Evolutionary conservation across 2,888 invertebrate genomes (phyloP).

Genomic region (Petrolisthes cinctipes): DNA sequence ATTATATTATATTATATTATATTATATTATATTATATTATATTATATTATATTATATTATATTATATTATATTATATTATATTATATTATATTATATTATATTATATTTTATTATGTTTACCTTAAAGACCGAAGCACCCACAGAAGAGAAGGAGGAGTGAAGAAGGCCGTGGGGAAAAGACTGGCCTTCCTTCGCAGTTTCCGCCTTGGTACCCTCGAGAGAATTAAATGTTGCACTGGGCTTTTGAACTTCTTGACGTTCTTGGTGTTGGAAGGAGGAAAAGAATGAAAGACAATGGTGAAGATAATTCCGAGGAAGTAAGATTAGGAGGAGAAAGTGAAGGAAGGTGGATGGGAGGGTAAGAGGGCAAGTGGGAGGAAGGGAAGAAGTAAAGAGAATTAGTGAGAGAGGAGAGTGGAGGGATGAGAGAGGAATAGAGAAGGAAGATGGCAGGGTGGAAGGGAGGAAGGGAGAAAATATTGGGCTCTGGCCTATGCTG

Average conservation of each 20-base stretch:
- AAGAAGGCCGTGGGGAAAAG: too few species aligned
- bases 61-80: too few species aligned
- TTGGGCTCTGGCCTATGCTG: too few species aligned
- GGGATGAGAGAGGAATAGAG: too few species aligned
- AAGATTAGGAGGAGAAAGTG: neutral
- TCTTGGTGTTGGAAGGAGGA: neutral
- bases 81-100: neutral
- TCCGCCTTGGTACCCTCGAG: neutral
- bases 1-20: too few species aligned
- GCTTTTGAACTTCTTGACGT: constrained; percentile 1
- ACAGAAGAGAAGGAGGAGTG: too few species aligned
- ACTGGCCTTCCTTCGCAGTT: neutral
- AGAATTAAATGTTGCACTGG: neutral
- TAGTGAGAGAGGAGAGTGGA: too few species aligned
- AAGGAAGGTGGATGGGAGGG: neutral
- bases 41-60: too few species aligned
- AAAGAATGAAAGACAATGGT: neutral
- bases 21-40: too few species aligned
- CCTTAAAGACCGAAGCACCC: too few species aligned
- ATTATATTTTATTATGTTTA: neutral
- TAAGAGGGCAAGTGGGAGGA: neutral
- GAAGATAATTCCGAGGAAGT: neutral
- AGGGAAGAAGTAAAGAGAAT: neutral
- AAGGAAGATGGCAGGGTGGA: too few species aligned
- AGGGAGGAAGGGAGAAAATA: too few species aligned